phyloP scores from a whole-genome alignment of 2,888 invertebrate species.

The Cylloceria caligata region DNA sequence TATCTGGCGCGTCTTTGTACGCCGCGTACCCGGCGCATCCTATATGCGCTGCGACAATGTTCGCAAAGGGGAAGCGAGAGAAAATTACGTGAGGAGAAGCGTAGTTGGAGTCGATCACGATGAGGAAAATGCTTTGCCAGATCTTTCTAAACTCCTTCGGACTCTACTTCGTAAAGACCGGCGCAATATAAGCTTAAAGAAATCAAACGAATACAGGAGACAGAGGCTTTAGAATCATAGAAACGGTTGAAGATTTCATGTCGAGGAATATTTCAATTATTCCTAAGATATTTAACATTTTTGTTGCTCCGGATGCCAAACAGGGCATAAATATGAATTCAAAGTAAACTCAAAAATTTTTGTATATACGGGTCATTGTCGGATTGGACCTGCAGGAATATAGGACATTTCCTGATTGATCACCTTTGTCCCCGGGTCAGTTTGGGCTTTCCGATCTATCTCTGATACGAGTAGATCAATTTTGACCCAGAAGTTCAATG shows the following conservation, averaged over 20 bases:
- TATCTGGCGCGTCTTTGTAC: conserved; percentile 71
- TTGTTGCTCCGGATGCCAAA: not conserved
- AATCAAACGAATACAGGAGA: not conserved
- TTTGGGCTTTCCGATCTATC: too few species aligned
- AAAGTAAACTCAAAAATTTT: not conserved
- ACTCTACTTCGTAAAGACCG: conserved; percentile 15
- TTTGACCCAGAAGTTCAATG: conserved; percentile 10
- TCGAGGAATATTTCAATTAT: not conserved
- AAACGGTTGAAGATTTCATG: not conserved
- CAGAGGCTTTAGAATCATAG: not conserved
- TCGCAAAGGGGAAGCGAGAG: conserved; percentile 29
- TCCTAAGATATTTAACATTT: not conserved
- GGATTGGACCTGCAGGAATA: too few species aligned
- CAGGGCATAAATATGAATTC: not conserved
- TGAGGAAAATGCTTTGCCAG: conserved; percentile 37
- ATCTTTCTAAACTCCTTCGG: conserved; percentile 24
- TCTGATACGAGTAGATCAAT: not conserved
- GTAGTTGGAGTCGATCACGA: conserved; percentile 8
- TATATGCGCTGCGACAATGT: conserved; percentile 31
- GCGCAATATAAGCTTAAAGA: conserved; percentile 30
- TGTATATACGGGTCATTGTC: too few species aligned
- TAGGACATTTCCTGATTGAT: too few species aligned
- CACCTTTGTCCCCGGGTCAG: too few species aligned
- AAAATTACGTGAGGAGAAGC: conserved; percentile 2
- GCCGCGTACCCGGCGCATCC: conserved; percentile 35